Evolutionary conservation across 2,888 invertebrate genomes (phyloP), one percentile per base, ranked within the genome.

Genomic region (Phalangium opilio): DNA sequence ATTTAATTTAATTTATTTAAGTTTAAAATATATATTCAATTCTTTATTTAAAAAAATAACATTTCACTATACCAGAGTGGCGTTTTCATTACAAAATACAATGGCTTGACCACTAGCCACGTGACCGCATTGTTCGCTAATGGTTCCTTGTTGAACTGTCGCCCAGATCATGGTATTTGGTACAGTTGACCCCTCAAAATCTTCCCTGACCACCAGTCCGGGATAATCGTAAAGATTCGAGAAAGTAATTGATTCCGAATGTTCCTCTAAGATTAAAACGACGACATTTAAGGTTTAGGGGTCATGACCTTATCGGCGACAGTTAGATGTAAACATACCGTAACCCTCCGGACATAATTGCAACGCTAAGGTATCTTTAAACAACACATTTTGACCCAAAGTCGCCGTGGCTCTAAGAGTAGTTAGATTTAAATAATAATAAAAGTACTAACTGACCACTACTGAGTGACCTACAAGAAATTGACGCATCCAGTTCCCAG

Each of bases 401-500:
- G 62, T 62, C 3, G 64, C 65, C 34, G 66, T 64, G 3, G 65
- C 66, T 38, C 67, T 67, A 56, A 27, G 8, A 27, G 8, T 7
- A 27, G 8, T 27, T 27, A 27, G 5, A 27, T 7, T 7, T 7
- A 8, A 27, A 27, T 27, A 27, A 7, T 27, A 27, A 27, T 7
- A 4, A 27, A 27, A 27, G 4, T 27, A 7, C 4, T 27, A 27
- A 27, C 27, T 27, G 4, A 27, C 27, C 27, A 27, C 8, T n/a
- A n/a, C n/a, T n/a, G n/a, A n/a, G n/a, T n/a, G n/a, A 60, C 64
- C 60, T 56, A 66, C 66, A 65, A 49, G 50, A 66, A 66, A 49
- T 61, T 64, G 35, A 66, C 60, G 57, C 66, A 66, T 19, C 66
- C 66, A 7, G 64, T 63, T 7, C 65, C 65, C 20, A 54, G 47